Conservation (phyloP, 1,140 invertebrate species). For the Dreissena polymorpha region DNA sequence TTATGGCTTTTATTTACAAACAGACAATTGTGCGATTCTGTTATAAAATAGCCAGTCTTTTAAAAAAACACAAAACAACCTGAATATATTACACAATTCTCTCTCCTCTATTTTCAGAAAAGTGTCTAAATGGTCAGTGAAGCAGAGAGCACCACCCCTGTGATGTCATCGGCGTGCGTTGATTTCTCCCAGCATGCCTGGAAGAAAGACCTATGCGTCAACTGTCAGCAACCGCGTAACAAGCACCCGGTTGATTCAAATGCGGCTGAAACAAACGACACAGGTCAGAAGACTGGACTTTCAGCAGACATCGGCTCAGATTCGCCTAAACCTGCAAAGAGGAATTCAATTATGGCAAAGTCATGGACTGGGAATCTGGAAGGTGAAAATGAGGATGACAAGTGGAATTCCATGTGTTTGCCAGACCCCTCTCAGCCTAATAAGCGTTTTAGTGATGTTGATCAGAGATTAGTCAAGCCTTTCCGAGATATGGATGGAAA, state of each 20-base stretch:
- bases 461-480: slow-evolving; percentile 8
- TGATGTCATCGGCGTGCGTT: slow-evolving; percentile 83
- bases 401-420: slow-evolving; percentile 55
- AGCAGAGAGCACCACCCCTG: slow-evolving; percentile 54
- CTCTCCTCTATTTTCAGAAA: slow-evolving; percentile 3
- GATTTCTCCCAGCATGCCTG: slow-evolving; percentile 97
- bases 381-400: slow-evolving; percentile 31
- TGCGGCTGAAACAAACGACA: slow-evolving; percentile 17
- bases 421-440: slow-evolving; percentile 38
- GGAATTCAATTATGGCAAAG: slow-evolving; percentile 49
- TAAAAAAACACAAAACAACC: too few relatives aligned
- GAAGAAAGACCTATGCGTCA: slow-evolving; percentile 96
- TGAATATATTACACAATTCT: too few relatives aligned
- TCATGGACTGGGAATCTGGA: slow-evolving; percentile 30
- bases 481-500: neutral
- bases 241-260: slow-evolving; percentile 61
- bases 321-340: slow-evolving; percentile 60
- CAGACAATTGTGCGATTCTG: too few relatives aligned
- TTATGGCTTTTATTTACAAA: too few relatives aligned
- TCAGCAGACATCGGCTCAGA: slow-evolving; percentile 1
- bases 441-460: slow-evolving; percentile 35
- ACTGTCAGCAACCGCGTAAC: slow-evolving; percentile 83
- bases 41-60: too few relatives aligned
- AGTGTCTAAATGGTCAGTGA: slow-evolving; percentile 61
- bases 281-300: neutral